Evolutionary conservation across 2,113 vertebrate genomes (phyloP).

Genomic region (Macaca mulatta): DNA sequence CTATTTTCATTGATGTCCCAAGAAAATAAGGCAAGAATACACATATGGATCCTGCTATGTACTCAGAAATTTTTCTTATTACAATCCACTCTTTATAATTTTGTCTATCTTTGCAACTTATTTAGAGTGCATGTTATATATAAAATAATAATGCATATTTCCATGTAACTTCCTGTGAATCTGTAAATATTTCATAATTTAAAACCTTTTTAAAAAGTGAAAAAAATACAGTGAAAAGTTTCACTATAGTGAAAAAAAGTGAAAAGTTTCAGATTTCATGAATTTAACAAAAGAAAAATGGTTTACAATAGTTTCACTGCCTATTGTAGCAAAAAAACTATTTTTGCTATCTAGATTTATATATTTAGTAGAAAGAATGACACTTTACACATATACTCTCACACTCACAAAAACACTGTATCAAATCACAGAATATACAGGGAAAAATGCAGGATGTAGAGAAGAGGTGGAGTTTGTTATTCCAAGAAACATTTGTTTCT

Average conservation of each 20-base stretch:
- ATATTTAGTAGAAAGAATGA: not conserved
- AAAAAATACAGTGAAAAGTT: too few relatives aligned
- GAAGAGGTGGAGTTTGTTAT: not conserved
- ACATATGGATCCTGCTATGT: not conserved
- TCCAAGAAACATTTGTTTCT: not conserved
- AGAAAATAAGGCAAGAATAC: not conserved
- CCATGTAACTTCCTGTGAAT: too few relatives aligned
- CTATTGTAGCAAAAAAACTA: not conserved
- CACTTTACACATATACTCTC: not conserved
- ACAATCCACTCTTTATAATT: not conserved
- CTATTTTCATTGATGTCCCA: not conserved
- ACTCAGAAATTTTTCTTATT: not conserved
- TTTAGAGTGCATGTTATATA: not conserved
- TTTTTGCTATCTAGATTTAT: not conserved
- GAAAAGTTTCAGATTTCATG: not conserved
- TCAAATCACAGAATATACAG: not conserved
- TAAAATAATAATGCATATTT: not conserved
- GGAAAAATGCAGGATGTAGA: not conserved
- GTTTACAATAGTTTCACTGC: not conserved
- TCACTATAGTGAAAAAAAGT: too few relatives aligned
- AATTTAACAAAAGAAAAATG: not conserved
- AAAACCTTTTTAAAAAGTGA: too few relatives aligned
- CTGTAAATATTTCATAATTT: too few relatives aligned
- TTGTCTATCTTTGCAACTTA: not conserved
- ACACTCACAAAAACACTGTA: fast-evolving